Evolutionary conservation across 2,113 vertebrate species (phyloP), one percentile per base, ranked within the genome.

Genomic region (Corynorhinus townsendii): DNA sequence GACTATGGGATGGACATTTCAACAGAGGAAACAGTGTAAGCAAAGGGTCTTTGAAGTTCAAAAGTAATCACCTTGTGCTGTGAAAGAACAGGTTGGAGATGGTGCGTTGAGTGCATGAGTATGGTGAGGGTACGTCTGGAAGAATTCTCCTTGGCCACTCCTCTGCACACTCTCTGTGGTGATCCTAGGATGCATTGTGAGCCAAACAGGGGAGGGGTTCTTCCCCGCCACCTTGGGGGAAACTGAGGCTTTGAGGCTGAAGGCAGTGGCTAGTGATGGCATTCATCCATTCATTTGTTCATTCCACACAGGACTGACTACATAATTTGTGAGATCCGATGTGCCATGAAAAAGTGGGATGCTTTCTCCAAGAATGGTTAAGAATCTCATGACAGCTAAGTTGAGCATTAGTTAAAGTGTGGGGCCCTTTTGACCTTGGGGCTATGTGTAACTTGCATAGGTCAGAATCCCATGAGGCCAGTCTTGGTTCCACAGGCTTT

Each of bases 11-110:
- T 14, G 33, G 43, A 7, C 7, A 7, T 47, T 75, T 19, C 30
- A 24, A 17, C 1, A 2, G 75, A 71, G 43, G 62, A 71, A 43
- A 17, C 7, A 11, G 6, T 20, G 2, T 6, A 24, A 80, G 45
- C 2, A 22, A 28, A 87, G 7, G 15, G 15, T 8, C 33, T 30
- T 47, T 20, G 38, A 40, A 54, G 28, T 17, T 33, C 59, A 85
- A 49, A 38, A 64, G 15, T n/a, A 35, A 3, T 7, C 8, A 0
- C 40, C 6, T 14, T 1, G n/a, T 24, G 20, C 40, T 28, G 4
- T 9, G 20, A 22, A 24, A 33, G 47, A 11, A 14, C 19, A 35
- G 4, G 4, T 3, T 4, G 56, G 26, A 11, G 4, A 0, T 28
- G 22, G 30, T 7, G 49, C 3, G 28, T 6, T 33, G 19, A 49